A percentile compares a stretch with the other conserved stretches of the same genome.
Evolutionary conservation across 1,140 invertebrate species (phyloP).

Genomic region (Heliconius hewitsoni): DNA sequence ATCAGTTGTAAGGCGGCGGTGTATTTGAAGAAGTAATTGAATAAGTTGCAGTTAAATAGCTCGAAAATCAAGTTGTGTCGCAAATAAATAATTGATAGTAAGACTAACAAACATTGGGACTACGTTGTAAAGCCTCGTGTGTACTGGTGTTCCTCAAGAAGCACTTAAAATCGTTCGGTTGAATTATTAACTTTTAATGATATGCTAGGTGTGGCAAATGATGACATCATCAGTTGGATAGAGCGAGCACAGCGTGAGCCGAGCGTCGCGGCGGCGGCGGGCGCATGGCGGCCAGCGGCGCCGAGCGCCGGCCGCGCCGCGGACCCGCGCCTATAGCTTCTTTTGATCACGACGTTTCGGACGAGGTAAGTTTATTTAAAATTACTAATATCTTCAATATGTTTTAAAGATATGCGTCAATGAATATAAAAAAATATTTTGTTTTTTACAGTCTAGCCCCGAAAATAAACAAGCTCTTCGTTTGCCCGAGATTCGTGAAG

Average conservation of each 20-base stretch:
- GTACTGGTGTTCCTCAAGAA: too few relatives aligned
- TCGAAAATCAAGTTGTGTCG: too few relatives aligned
- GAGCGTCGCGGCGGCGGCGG: constrained; percentile 37
- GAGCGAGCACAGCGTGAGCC: constrained; percentile 21
- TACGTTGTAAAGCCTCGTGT: too few relatives aligned
- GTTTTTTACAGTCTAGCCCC: constrained; percentile 81
- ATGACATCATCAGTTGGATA: constrained; percentile 2
- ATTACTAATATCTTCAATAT: not conserved
- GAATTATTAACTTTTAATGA: not conserved
- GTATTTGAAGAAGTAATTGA: too few relatives aligned
- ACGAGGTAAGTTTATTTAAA: constrained; percentile 84
- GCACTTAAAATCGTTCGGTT: not conserved
- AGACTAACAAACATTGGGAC: too few relatives aligned
- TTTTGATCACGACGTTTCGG: constrained; percentile 92
- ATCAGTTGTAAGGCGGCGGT: too few relatives aligned
- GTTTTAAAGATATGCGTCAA: not conserved
- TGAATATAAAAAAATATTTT: not conserved
- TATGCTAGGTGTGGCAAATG: constrained; percentile 16
- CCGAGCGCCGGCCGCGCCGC: constrained; percentile 85
- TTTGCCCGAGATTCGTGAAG: constrained; percentile 87
- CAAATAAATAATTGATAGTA: too few relatives aligned
- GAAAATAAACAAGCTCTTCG: constrained; percentile 83
- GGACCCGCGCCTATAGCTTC: constrained; percentile 96
- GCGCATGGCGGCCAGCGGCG: constrained; percentile 61
- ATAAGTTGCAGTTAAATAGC: too few relatives aligned